Conservation (phyloP, 2,113 vertebrate species). For the Rhea americana region DNA sequence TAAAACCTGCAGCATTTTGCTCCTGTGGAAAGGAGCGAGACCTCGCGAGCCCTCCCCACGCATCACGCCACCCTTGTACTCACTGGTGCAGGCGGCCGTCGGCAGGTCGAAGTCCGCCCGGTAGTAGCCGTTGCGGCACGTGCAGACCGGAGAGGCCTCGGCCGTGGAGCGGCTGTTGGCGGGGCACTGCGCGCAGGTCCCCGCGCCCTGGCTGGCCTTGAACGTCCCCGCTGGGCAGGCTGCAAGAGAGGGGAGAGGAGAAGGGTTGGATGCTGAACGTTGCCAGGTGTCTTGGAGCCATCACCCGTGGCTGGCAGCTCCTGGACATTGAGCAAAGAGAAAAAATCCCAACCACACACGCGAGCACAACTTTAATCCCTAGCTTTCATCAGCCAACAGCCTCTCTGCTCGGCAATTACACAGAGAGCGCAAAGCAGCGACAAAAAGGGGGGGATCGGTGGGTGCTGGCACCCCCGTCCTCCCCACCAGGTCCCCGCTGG, state of each 20-base stretch:
- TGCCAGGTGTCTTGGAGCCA: background rate
- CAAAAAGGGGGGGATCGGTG: background rate
- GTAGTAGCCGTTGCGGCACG: conserved; percentile 95
- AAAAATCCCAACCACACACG: too few relatives aligned
- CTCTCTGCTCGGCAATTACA: fast-evolving
- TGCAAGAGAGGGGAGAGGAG: conserved; percentile 66
- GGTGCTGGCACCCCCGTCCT: too few relatives aligned
- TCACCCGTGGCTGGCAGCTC: too few relatives aligned
- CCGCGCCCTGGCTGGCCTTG: conserved; percentile 91
- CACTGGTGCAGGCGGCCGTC: conserved; percentile 93
- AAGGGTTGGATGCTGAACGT: fast-evolving
- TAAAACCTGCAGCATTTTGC: background rate
- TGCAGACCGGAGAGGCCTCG: conserved; percentile 90
- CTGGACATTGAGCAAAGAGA: too few relatives aligned
- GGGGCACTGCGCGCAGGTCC: conserved; percentile 89
- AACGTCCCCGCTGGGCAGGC: conserved; percentile 94
- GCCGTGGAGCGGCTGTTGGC: conserved; percentile 91
- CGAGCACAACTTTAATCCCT: background rate
- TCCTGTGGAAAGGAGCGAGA: background rate
- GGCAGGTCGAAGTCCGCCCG: conserved; percentile 89
- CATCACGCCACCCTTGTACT: conserved; percentile 62
- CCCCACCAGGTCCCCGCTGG: too few relatives aligned
- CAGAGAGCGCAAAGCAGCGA: background rate
- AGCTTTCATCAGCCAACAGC: background rate
- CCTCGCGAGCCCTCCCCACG: fast-evolving